These are phyloP conservation scores for Dasypogon diadema DNA, from an alignment of 2,888 invertebrate genomes.

Conservation along the genomic window DNA sequence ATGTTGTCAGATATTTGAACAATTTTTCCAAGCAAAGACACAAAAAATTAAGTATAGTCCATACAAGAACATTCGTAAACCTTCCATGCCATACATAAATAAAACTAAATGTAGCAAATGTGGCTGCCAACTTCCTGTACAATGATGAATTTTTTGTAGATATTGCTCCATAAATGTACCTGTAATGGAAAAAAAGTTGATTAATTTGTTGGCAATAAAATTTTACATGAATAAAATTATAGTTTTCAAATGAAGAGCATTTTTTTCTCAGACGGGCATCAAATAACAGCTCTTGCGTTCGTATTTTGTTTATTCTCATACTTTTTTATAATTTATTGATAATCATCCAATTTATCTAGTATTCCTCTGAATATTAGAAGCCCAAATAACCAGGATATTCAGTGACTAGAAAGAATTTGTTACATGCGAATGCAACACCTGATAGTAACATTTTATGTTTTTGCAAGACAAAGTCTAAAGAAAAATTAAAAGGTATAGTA, in stretches of 20 bases:
- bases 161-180: conserved; percentile 85
- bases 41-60: conserved; percentile 88
- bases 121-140: conserved; percentile 69
- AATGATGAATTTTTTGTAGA: conserved; percentile 66
- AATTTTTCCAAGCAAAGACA: conserved; percentile 81
- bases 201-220: background rate
- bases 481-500: no score
- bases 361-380: no score
- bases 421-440: no score
- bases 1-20: conserved; percentile 68
- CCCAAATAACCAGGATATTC: no score
- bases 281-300: background rate
- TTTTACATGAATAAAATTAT: no score
- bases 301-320: no score
- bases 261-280: background rate
- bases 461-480: no score
- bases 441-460: no score
- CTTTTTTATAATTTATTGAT: no score
- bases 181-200: conserved; percentile 68
- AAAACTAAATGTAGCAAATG: conserved; percentile 81
- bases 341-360: no score
- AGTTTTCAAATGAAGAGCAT: background rate
- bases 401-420: no score
- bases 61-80: conserved; percentile 80
- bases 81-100: conserved; percentile 94